A percentile compares a stretch with the other conserved stretches of the same genome.
Conservation (phyloP, 2,797 vertebrate species). For the Taeniopygia guttata region DNA sequence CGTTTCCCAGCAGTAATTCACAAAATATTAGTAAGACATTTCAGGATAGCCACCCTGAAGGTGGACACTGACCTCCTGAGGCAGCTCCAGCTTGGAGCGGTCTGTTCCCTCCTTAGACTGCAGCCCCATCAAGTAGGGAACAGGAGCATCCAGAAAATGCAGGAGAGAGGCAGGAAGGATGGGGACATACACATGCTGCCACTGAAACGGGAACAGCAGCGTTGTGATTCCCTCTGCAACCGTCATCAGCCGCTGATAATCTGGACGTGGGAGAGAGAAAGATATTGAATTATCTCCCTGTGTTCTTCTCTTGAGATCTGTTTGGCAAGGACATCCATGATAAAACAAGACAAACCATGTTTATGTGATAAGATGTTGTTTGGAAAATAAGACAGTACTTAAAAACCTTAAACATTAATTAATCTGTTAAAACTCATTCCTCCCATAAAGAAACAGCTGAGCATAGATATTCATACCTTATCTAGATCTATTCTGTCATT, state of each 20-base stretch:
- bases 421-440: not conserved
- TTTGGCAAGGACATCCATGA: not conserved
- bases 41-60: not conserved
- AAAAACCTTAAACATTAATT: not conserved
- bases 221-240: conserved; percentile 92
- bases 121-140: conserved; percentile 96
- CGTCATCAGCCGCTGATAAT: conserved; percentile 96
- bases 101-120: conserved; percentile 91
- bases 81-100: conserved; percentile 91
- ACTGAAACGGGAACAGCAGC: conserved; percentile 95
- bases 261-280: conserved; percentile 65
- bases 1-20: not conserved
- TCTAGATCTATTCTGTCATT: not conserved
- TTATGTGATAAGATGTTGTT: not conserved
- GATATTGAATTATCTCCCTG: not conserved
- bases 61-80: conserved; percentile 86
- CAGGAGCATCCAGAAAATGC: conserved; percentile 95
- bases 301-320: not conserved
- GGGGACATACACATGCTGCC: conserved; percentile 97
- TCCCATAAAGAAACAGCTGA: not conserved
- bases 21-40: fast-evolving
- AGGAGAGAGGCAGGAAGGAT: conserved; percentile 92
- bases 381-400: not conserved
- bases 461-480: not conserved
- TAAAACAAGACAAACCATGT: not conserved